Base-by-base conservation (phyloP, 2,888 invertebrate genomes). In the Eurytoma californica region DNA sequence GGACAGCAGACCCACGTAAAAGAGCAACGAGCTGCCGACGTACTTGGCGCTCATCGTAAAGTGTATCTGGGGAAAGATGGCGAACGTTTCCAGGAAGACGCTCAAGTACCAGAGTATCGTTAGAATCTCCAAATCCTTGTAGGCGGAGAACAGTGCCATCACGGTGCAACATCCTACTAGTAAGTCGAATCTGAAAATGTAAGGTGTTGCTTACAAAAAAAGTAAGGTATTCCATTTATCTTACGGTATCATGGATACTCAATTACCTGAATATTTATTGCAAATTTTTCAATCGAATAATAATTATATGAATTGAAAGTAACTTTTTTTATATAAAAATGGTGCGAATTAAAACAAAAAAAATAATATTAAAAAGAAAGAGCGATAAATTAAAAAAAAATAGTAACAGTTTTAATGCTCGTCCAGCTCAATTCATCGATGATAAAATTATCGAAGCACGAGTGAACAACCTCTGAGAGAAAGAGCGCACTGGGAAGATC, bases 91-190 rank as follows among this genome's bases (percentile, higher is more conserved):
- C 4, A 80, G 30, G 28, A 58, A 80, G 0, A 75, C 13, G n/a
- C 82, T 77, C 13, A 80, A 69, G 66, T 80, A 72, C 82, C 80
- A 80, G 4, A 77, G 55, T 9, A 82, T 80, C 18, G 60, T 28
- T 2, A 80, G 28, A 3, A 72, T 20, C 0, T 77, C 55, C 67
- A 60, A 68, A 0, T 47, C 28, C 14, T 67, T 68, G 47, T 79
- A 74, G 9, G 69, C 70, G 3, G 74, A 65, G 1, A 81, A 67
- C 5, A 81, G 20, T 0, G 73, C 70, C 69, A 79, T 28, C 1
- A 66, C 28, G 3, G 68, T 67, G 47, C 79, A 81, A 0, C 57
- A 18, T 2, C 81, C 81, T 0, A 73, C 61, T 16, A 77, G 55
- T 9, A 79, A 20, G 16, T 81, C 81, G 61, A 73, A 58, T 49